Percentiles rank a stretch among this genome's conserved stretches.
These are phyloP conservation scores for Schizothorax lantsangensis DNA, from an alignment of 2,797 vertebrate genomes.

Conservation along the genomic window DNA sequence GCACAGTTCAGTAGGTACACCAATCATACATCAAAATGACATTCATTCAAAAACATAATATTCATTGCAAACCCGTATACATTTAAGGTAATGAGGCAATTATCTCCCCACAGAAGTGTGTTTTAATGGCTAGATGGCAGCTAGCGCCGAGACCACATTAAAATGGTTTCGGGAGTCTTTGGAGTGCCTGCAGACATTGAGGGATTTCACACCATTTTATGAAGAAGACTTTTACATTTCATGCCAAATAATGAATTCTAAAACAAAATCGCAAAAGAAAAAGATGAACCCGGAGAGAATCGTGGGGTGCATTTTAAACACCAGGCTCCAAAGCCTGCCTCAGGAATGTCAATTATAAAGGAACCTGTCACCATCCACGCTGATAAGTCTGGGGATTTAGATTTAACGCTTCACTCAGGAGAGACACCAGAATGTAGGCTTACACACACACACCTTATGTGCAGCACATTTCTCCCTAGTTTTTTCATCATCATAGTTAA, in stretches of 20 bases:
- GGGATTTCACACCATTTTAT: conserved; percentile 76
- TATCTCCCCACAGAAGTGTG: conserved; percentile 72
- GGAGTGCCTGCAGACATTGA: conserved; percentile 70
- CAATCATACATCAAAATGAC: conserved; percentile 26
- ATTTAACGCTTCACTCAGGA: conserved; percentile 53
- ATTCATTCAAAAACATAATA: conserved; percentile 47
- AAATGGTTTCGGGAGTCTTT: conserved; percentile 75
- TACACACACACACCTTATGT: conserved; percentile 39
- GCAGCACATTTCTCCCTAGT: conserved; percentile 56
- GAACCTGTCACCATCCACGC: conserved; percentile 67
- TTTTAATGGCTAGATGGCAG: conserved; percentile 67
- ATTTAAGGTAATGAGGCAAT: conserved; percentile 79
- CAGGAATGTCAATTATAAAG: conserved; percentile 68
- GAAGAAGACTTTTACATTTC: conserved; percentile 79
- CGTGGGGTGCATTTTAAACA: conserved; percentile 71
- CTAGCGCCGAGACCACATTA: conserved; percentile 68
- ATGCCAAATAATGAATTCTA: conserved; percentile 79
- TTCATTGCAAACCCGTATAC: conserved; percentile 45
- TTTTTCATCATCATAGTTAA: conserved; percentile 69
- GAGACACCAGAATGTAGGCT: conserved; percentile 55
- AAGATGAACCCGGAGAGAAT: conserved; percentile 71
- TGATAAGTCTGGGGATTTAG: conserved; percentile 68
- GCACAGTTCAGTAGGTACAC: neutral
- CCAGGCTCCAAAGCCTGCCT: conserved; percentile 51
- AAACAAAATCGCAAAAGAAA: conserved; percentile 71